These are phyloP conservation scores for Pseudomyrmex gracilis DNA, from an alignment of 1,140 invertebrate genomes.

Conservation along the genomic window DNA sequence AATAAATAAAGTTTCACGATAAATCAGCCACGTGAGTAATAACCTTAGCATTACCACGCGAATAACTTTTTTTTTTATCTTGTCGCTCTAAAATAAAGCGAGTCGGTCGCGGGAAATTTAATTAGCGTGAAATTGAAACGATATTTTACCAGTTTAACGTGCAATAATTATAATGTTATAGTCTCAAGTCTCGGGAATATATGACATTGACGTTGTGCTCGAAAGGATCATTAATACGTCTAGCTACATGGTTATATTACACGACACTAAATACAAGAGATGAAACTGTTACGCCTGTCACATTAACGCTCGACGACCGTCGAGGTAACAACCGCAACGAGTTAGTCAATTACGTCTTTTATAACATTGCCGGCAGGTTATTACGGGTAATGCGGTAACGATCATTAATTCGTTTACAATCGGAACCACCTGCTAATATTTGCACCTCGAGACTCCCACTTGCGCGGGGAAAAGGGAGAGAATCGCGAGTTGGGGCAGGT, in stretches of 20 bases:
- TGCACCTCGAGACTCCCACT: constrained; percentile 9
- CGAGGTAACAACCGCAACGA: constrained; percentile 23
- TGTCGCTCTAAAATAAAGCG: not conserved
- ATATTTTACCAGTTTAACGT: constrained; percentile 3
- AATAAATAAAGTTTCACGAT: not conserved
- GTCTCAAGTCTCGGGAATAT: not conserved
- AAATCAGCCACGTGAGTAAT: not conserved
- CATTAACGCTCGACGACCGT: constrained; percentile 23
- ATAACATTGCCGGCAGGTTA: constrained; percentile 1
- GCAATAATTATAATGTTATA: constrained; percentile 32
- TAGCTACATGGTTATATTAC: not conserved
- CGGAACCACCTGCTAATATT: constrained; percentile 51
- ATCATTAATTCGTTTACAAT: constrained; percentile 56
- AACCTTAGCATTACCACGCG: not conserved
- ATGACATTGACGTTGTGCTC: constrained; percentile 10
- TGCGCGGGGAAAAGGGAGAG: constrained; percentile 19
- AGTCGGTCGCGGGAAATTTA: not conserved
- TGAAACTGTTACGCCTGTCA: constrained; percentile 42
- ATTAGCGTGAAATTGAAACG: constrained; percentile 6
- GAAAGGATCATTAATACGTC: constrained; percentile 49
- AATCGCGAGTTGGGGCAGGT: constrained; percentile 16
- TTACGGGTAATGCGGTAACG: constrained; percentile 31
- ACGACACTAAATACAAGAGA: not conserved
- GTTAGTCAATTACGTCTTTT: constrained; percentile 43
- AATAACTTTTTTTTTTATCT: not conserved